These are phyloP conservation scores for Choloepus didactylus DNA, from an alignment of 2,797 vertebrate species.

Conservation along the genomic window DNA sequence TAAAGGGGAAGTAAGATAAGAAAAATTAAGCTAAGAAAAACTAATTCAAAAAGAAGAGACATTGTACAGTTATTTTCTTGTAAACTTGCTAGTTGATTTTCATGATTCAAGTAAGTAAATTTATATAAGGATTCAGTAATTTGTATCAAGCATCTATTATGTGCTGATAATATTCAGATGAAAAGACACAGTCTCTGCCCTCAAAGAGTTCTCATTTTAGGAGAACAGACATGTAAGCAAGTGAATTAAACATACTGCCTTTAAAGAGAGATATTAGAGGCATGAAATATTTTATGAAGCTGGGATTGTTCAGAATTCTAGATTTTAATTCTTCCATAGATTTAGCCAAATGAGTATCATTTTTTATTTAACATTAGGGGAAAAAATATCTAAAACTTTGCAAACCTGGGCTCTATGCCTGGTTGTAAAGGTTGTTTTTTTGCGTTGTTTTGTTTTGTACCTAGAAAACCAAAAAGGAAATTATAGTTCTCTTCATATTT, in stretches of 20 bases:
- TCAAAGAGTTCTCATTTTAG: not conserved
- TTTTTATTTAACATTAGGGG: conserved; percentile 38
- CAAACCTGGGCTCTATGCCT: not conserved
- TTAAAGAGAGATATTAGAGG: not conserved
- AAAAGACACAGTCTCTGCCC: not conserved
- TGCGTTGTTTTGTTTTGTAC: not conserved
- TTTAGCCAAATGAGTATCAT: conserved; percentile 9
- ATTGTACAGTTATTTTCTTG: not conserved
- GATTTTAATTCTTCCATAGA: conserved; percentile 14
- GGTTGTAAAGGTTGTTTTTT: not conserved
- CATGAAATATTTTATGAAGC: not conserved
- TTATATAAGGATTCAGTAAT: not conserved
- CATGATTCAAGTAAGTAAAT: not conserved
- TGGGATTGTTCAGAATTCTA: conserved; percentile 5
- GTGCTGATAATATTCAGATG: not conserved
- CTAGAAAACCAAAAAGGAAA: conserved; percentile 7
- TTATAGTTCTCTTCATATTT: conserved; percentile 17
- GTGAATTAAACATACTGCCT: not conserved
- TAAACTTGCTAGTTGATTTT: not conserved
- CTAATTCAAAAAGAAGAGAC: conserved; percentile 42
- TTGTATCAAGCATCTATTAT: not conserved
- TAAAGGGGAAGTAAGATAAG: not conserved
- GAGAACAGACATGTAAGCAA: not conserved
- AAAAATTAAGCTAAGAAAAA: conserved; percentile 30
- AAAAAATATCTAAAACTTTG: conserved; percentile 15